phyloP scores from a whole-genome alignment of 2,113 vertebrate species.

The Bufo bufo region DNA sequence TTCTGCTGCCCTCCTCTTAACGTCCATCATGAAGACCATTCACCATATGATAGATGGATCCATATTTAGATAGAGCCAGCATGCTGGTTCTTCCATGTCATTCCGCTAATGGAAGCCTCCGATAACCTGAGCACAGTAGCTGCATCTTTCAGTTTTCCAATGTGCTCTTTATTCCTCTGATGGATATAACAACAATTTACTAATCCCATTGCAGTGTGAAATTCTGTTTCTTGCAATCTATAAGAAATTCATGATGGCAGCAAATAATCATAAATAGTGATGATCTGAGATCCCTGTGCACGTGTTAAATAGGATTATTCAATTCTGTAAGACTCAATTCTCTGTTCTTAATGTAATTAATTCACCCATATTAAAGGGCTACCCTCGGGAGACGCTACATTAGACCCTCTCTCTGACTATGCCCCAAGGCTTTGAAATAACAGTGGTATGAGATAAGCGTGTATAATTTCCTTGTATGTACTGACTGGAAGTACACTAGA shows the following conservation, averaged over 20 bases:
- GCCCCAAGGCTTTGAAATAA: not conserved
- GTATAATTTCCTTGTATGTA: not conserved
- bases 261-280: slow-evolving; percentile 37
- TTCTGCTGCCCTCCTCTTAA: not conserved
- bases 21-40: not conserved
- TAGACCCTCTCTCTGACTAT: not conserved
- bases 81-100: not conserved
- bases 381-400: not conserved
- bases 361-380: not conserved
- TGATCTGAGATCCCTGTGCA: slow-evolving; percentile 44
- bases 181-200: slow-evolving; percentile 41
- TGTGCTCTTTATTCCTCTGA: slow-evolving; percentile 2
- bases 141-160: not conserved
- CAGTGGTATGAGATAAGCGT: no score
- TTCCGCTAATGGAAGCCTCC: not conserved
- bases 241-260: slow-evolving; percentile 42
- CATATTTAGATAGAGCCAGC: no score
- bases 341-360: not conserved
- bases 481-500: not conserved
- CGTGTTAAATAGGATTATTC: slow-evolving; percentile 44
- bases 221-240: slow-evolving; percentile 32
- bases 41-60: no score
- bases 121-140: not conserved
- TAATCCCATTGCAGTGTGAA: slow-evolving; percentile 51
- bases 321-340: slow-evolving; percentile 18